Evolutionary conservation across 2,113 vertebrate species (phyloP), one percentile per base, ranked within the genome.

Genomic region (Lucifuga dentata): DNA sequence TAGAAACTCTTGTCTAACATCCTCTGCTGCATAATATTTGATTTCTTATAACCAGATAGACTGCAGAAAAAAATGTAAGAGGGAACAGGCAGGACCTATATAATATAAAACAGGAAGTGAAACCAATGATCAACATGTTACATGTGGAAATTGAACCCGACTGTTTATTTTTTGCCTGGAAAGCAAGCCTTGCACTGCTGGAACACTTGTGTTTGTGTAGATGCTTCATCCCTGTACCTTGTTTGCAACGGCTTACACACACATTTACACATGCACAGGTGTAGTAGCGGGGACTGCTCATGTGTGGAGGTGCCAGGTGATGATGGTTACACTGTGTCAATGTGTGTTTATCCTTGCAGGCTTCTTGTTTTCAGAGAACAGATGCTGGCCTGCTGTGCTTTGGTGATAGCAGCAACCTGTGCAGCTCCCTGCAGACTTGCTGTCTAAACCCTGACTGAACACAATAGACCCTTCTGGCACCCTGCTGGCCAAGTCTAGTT

Each of bases 1-100:
- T 59, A 68, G 41, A 74, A 68, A 57, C 13, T 38, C 71, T 81
- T 73, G 76, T 78, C 62, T 78, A 56, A 83, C 64, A 46, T 59
- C 60, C 15, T 39, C 16, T 19, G 12, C 82, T 84, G 64, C 53
- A 24, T 58, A 80, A 86, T 44, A 29, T 66, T 23, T 61, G 16
- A 82, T 80, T 64, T 61, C 26, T 61, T 66, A 33, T 63, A 51
- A 68, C 64, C 20, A 46, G 16, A 66, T 20, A 56, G 45, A 53
- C 41, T 29, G 44, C 1, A 58, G 29, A n/a, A 53, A 17, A 68
- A 29, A 68, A 61, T 52, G 48, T 41, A 24, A 40, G 56, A 19
- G 57, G 68, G 61, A 63, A 46, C 46, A 49, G 35, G 12, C 52
- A 48, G 23, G 19, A 74, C 8, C 8, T 9, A 46, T 33, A 29